Percentiles rank a stretch among this genome's conserved stretches.
These are phyloP conservation scores for Chaetogeoica ovagalla DNA, from an alignment of 2,888 invertebrate genomes.

Conservation along the genomic window DNA sequence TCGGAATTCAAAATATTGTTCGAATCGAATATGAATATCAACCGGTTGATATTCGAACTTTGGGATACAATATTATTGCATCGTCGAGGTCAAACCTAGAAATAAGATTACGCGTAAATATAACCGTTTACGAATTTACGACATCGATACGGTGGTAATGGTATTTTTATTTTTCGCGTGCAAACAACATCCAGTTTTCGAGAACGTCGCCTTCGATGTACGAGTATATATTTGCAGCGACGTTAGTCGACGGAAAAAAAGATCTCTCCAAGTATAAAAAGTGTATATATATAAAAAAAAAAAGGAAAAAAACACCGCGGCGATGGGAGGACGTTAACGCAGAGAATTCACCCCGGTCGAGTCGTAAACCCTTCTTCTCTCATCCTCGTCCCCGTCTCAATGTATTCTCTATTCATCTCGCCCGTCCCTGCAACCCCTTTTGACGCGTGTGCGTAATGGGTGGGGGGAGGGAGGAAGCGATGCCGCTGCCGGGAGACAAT, in stretches of 20 bases:
- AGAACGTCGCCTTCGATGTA: background rate
- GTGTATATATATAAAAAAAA: too few relatives aligned
- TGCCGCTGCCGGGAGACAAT: too few relatives aligned
- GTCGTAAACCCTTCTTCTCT: constrained; percentile 37
- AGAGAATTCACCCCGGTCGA: constrained; percentile 11
- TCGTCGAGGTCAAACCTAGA: too few relatives aligned
- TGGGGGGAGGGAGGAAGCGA: too few relatives aligned
- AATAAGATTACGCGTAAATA: too few relatives aligned
- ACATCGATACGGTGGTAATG: too few relatives aligned
- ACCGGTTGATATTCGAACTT: too few relatives aligned
- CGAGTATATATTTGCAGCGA: background rate
- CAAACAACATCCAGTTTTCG: constrained; percentile 18
- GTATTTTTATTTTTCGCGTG: background rate
- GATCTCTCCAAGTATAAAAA: background rate
- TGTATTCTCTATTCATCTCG: constrained; percentile 42
- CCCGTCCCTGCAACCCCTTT: constrained; percentile 20
- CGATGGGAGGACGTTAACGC: constrained; percentile 25
- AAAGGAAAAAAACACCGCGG: constrained; percentile 17
- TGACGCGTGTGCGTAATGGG: background rate
- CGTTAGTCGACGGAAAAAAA: constrained; percentile 16
- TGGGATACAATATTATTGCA: too few relatives aligned
- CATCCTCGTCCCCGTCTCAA: constrained; percentile 31
- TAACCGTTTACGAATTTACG: too few relatives aligned
- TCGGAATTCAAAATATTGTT: too few relatives aligned
- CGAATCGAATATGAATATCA: too few relatives aligned